These are phyloP conservation scores for Xestia rhomboidea DNA, from an alignment of 2,888 invertebrate species.

Conservation along the genomic window DNA sequence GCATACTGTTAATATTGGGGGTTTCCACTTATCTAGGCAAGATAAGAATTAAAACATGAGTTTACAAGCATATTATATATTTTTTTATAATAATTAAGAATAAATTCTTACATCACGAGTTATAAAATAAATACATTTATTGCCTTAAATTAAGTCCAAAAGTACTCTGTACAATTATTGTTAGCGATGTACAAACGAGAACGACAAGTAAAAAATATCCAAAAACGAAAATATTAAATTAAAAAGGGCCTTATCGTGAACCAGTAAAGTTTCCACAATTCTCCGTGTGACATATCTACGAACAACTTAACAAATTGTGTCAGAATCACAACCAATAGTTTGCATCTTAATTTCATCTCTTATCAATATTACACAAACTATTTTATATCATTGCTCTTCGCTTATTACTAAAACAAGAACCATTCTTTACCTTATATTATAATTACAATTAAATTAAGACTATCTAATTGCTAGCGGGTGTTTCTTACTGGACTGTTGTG, in stretches of 20 bases:
- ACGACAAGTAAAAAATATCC: conserved; percentile 88
- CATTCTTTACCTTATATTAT: conserved; percentile 89
- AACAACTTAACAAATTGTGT: conserved; percentile 91
- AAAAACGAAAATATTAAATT: conserved; percentile 82
- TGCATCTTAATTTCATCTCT: conserved; percentile 90
- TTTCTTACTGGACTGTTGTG: conserved; percentile 87
- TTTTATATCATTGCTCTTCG: conserved; percentile 90
- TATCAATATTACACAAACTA: conserved; percentile 90
- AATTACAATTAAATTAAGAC: conserved; percentile 90
- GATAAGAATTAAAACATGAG: conserved; percentile 82
- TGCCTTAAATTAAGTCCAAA: conserved; percentile 91
- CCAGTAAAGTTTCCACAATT: conserved; percentile 83
- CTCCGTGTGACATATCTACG: conserved; percentile 85
- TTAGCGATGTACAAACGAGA: conserved; percentile 91
- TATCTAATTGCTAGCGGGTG: conserved; percentile 90
- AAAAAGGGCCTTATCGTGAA: conserved; percentile 86
- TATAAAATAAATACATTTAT: conserved; percentile 91
- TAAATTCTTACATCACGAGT: conserved; percentile 91
- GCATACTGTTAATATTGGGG: neutral
- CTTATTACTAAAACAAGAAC: conserved; percentile 90
- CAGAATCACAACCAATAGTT: conserved; percentile 91
- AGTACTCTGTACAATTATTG: conserved; percentile 91
- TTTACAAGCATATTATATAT: conserved; percentile 91
- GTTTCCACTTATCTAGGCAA: neutral
- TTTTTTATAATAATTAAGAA: conserved; percentile 91